Evolutionary conservation across 2,888 invertebrate genomes (phyloP).

Genomic region (Cyclophora albipunctata): DNA sequence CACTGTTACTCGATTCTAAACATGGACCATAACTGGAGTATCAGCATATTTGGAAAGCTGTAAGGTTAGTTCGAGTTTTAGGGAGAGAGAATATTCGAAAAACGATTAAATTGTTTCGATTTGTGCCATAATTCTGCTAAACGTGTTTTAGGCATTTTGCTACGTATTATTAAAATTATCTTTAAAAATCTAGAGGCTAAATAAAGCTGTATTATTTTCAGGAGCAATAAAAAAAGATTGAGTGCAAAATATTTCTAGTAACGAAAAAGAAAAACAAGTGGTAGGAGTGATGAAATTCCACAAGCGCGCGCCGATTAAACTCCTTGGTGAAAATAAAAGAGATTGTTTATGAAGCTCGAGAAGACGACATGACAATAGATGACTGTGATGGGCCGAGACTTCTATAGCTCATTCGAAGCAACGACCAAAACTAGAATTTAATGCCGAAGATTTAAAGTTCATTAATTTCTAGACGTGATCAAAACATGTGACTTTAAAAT

Average conservation of each 20-base stretch:
- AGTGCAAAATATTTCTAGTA: not conserved
- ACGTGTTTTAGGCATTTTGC: too few species aligned
- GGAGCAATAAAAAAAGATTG: too few species aligned
- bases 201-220: too few species aligned
- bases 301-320: constrained; percentile 69
- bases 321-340: constrained; percentile 72
- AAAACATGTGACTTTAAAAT: constrained; percentile 71
- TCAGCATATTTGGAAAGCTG: too few species aligned
- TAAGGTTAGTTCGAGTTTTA: too few species aligned
- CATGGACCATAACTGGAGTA: not conserved
- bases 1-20: constrained; percentile 3
- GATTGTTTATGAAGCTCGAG: constrained; percentile 71
- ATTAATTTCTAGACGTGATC: constrained; percentile 61
- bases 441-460: constrained; percentile 61
- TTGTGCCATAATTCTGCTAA: too few species aligned
- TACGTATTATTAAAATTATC: too few species aligned
- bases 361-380: constrained; percentile 72
- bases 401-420: constrained; percentile 33
- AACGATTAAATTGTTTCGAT: too few species aligned
- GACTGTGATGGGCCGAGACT: constrained; percentile 63
- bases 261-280: constrained; percentile 2
- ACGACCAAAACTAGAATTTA: constrained; percentile 64
- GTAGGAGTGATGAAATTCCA: constrained; percentile 53
- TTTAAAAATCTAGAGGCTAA: too few species aligned
- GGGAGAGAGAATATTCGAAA: too few species aligned